Evolutionary conservation across 2,113 vertebrate species (phyloP), one percentile per base, ranked within the genome.

Genomic region (Stegastes partitus): DNA sequence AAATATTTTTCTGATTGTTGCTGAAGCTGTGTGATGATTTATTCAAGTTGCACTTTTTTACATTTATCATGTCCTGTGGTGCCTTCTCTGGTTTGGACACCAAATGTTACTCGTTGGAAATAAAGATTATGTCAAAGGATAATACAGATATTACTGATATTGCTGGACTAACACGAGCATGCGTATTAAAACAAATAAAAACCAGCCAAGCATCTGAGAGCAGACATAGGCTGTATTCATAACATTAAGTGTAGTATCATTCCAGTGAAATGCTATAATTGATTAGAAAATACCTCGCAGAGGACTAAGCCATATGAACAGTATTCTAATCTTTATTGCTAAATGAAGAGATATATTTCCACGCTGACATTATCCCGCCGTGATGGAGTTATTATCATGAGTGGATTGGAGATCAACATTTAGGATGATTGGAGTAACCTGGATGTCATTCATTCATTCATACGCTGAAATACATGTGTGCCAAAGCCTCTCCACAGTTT

Each of bases 291-390:
- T 82, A 64, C 66, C 70, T 68, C 55, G 53, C 2, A 77, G 69
- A 82, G 71, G 6, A 73, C 77, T 92, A 89, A 92, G 92, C 88
- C 89, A 93, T 91, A 92, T 92, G 87, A 92, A 87, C 65, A 44
- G 23, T 80, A 73, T 79, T 91, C 79, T 91, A 85, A 90, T 91
- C 82, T 85, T 87, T 89, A 87, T 81, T 84, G 80, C 88, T 85
- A 91, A 92, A 92, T 91, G 86, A 90, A 91, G n/a, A 87, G 90
- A 89, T 90, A 90, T 74, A 90, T 93, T 88, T 92, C 91, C 81
- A 80, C 51, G 9, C 82, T 81, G 84, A 87, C 68, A 91, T 92
- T 86, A 88, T 88, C 87, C 81, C 74, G 16, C 70, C 55, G 56
- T 75, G 79, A 47, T 83, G 77, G 71, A 87, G 82, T 91, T 91